Percentiles rank a stretch among this genome's conserved stretches.
phyloP scores from a whole-genome alignment of 2,797 vertebrate genomes.

The Gobio occitaniae region DNA sequence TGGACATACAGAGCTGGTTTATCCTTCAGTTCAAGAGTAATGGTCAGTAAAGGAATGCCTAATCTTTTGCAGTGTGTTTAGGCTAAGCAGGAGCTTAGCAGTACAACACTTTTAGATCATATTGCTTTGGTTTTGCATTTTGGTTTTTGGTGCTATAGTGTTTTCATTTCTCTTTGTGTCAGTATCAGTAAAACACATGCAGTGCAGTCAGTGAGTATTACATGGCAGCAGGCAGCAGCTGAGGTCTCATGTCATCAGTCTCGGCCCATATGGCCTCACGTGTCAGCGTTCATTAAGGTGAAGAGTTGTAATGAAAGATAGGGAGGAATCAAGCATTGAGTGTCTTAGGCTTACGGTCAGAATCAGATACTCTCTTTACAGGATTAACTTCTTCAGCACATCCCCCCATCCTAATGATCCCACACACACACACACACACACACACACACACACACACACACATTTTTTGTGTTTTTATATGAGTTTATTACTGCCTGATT shows the following conservation, averaged over 20 bases:
- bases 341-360: conserved; percentile 55
- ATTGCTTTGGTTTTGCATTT: background rate
- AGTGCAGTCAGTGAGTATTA: conserved; percentile 27
- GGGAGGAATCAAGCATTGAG: conserved; percentile 59
- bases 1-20: conserved; percentile 5
- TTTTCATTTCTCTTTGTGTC: conserved; percentile 9
- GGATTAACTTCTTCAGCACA: conserved; percentile 59
- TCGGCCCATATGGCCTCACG: conserved; percentile 54
- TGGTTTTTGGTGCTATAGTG: background rate
- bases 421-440: background rate
- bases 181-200: background rate
- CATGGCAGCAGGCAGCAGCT: conserved; percentile 30
- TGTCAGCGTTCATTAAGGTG: conserved; percentile 64
- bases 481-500: conserved; percentile 42
- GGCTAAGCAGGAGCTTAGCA: background rate
- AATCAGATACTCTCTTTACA: conserved; percentile 63
- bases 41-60: conserved; percentile 12
- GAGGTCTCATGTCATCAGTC: conserved; percentile 57
- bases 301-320: conserved; percentile 62
- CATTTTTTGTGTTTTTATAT: conserved; percentile 16
- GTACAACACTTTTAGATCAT: background rate
- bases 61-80: conserved; percentile 19
- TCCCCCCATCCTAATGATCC: conserved; percentile 31
- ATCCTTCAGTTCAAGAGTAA: conserved; percentile 18
- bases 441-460: conserved; percentile 27